phyloP scores from a whole-genome alignment of 2,888 invertebrate genomes.

The Heliconius sara region DNA sequence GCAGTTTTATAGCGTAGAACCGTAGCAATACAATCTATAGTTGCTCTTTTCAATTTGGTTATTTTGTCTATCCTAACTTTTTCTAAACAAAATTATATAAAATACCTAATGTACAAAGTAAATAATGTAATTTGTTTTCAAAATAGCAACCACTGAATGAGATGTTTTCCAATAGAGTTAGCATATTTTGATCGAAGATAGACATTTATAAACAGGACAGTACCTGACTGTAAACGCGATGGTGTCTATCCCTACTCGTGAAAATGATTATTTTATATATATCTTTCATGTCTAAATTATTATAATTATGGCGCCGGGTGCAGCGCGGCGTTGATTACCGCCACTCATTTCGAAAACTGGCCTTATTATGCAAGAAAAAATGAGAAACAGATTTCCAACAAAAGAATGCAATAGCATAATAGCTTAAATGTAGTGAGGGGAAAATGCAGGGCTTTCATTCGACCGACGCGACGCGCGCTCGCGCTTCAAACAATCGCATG shows the following conservation, averaged over 20 bases:
- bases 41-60: neutral
- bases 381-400: conserved; percentile 15
- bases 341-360: neutral
- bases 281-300: too few relatives aligned
- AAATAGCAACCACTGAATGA: neutral
- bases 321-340: neutral
- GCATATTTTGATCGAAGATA: too few relatives aligned
- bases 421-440: conserved; percentile 24
- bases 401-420: conserved; percentile 33
- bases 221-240: too few relatives aligned
- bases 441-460: conserved; percentile 39
- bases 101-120: neutral
- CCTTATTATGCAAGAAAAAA: neutral
- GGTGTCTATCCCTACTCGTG: neutral
- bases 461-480: conserved; percentile 42
- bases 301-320: too few relatives aligned
- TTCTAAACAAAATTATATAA: neutral
- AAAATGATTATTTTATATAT: too few relatives aligned
- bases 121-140: neutral
- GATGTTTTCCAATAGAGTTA: neutral
- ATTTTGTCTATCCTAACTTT: neutral
- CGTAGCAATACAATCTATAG: neutral
- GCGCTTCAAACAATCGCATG: conserved; percentile 40
- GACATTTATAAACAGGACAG: neutral
- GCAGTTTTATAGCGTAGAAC: neutral